These are phyloP conservation scores for Cheirogaleus medius DNA, from an alignment of 2,113 vertebrate genomes.

Conservation along the genomic window DNA sequence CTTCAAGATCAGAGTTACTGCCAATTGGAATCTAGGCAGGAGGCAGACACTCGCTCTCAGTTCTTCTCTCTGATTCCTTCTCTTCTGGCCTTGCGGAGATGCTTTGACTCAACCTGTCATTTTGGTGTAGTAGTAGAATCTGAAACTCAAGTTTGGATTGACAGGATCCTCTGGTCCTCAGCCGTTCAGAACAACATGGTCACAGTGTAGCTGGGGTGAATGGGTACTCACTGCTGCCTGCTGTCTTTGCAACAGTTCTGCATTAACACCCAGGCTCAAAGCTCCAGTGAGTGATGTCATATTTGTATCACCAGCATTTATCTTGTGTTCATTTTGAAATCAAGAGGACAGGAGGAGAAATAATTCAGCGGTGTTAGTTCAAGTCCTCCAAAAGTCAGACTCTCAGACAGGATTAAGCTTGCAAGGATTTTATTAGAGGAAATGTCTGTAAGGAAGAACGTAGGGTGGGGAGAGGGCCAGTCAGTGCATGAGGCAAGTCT, in stretches of 20 bases:
- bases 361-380: not conserved
- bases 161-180: not conserved
- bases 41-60: not conserved
- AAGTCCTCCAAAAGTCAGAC: not conserved
- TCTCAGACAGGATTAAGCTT: not conserved
- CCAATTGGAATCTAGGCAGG: not conserved
- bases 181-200: not conserved
- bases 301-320: not conserved
- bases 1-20: not conserved
- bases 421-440: not conserved
- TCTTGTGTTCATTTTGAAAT: not conserved
- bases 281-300: not conserved
- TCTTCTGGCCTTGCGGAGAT: not conserved
- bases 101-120: not conserved
- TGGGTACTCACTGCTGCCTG: too few relatives aligned
- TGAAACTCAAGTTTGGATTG: not conserved
- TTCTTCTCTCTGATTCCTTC: not conserved
- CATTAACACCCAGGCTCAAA: not conserved
- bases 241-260: not conserved
- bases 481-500: not conserved
- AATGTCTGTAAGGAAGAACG: not conserved
- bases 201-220: not conserved
- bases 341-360: not conserved
- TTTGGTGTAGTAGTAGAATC: not conserved
- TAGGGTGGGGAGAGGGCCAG: too few relatives aligned